Conservation (phyloP, 2,797 vertebrate genomes). For the Smutsia gigantea region DNA sequence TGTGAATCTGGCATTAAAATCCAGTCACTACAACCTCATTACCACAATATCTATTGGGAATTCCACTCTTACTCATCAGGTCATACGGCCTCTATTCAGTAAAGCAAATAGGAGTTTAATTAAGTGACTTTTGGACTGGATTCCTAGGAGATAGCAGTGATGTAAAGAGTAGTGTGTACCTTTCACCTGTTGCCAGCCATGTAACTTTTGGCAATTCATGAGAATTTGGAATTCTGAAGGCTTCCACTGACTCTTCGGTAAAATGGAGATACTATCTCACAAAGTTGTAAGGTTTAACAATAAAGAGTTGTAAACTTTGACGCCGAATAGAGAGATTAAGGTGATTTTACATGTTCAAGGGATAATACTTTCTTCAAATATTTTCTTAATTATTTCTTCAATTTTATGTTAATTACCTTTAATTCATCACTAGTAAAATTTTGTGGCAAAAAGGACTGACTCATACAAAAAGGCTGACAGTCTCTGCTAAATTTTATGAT, state of each 20-base stretch:
- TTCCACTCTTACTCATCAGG: background rate
- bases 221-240: background rate
- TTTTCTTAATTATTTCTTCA: background rate
- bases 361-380: background rate
- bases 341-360: background rate
- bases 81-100: background rate
- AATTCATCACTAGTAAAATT: background rate
- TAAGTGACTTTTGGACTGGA: background rate
- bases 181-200: background rate
- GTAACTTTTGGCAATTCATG: background rate
- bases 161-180: background rate
- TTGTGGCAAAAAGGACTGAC: background rate
- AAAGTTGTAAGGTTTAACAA: background rate
- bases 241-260: background rate
- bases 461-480: background rate
- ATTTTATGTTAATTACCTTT: background rate
- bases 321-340: background rate
- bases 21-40: rapidly evolving
- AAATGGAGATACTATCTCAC: background rate
- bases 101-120: background rate
- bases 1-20: background rate
- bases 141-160: background rate
- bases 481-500: background rate
- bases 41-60: background rate
- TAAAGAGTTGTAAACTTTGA: background rate